Base-by-base conservation (phyloP, 2,888 invertebrate genomes). In the Schizotus pectinicornis region DNA sequence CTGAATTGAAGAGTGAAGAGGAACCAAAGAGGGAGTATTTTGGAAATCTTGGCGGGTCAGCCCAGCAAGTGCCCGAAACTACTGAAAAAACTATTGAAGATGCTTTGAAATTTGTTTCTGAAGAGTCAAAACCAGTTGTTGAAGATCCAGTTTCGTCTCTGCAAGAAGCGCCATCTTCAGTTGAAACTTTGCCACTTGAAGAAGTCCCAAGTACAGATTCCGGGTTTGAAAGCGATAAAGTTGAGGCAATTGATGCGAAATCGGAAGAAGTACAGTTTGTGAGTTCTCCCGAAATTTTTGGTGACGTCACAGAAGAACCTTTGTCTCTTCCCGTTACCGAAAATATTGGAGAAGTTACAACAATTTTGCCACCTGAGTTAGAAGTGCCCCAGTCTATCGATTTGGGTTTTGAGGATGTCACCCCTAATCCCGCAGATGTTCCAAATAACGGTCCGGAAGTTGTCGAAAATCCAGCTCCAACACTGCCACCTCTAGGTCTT, bases 341-440 rank as follows among this genome's bases (percentile, higher is more conserved):
- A 3, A 36, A 43, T 13, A 41, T 39, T 38, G 57, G 45, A 45
- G 45, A 22, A 22, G 22, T 22, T 3, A 22, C 39, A 7, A 55
- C 58, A n/a, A 59, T 50, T 34, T 31, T 50, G 8, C 32, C 38
- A 11, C 49, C 56, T 36, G 56, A 56, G 38, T 22, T 47, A 8
- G 56, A 60, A 48, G 38, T 60, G 34, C 60, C 57, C 34, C 31
- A 39, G 36, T 45, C 53, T 3, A 7, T 56, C 22, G 56, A 56
- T 12, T 11, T 60, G 13, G 36, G 51, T 52, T 8, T 56, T 30
- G 61, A 62, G 33, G 51, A 30, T 30, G 57, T 63, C 9, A 64
- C 66, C 7, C 58, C 51, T 50, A 57, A 64, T 46, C 65, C 65
- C 7, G 7, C 61, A 6, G 41, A 58, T 49, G 1, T 12, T 43